These are phyloP conservation scores for Rallus crepitans DNA, from an alignment of 2,797 vertebrate genomes.

Conservation along the genomic window DNA sequence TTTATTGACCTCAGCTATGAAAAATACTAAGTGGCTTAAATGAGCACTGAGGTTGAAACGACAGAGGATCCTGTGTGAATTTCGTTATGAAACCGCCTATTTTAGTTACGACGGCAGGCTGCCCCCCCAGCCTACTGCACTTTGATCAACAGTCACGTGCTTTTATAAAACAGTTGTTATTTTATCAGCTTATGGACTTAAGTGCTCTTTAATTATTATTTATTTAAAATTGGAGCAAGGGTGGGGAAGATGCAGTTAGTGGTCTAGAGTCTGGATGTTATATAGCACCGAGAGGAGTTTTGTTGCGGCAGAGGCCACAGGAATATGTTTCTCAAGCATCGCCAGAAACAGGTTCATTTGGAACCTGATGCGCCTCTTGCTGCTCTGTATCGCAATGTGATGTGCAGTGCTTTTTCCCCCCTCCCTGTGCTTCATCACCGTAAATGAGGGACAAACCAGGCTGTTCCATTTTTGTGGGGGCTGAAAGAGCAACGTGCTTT, in stretches of 20 bases:
- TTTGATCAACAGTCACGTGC: neutral
- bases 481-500: neutral
- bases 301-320: neutral
- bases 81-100: constrained; percentile 40
- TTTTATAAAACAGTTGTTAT: neutral
- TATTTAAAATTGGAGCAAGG: neutral
- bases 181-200: constrained; percentile 19
- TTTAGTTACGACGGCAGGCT: constrained; percentile 7
- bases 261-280: neutral
- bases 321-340: neutral
- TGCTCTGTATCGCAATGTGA: neutral
- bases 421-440: neutral
- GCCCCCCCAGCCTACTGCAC: neutral
- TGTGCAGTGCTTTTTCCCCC: too few species aligned
- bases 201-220: neutral
- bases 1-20: constrained; percentile 51
- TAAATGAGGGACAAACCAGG: neutral
- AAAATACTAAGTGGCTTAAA: constrained; percentile 68
- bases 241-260: neutral
- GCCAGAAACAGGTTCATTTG: neutral
- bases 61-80: constrained; percentile 41
- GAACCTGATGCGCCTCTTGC: neutral
- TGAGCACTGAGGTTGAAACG: constrained; percentile 40
- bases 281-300: neutral
- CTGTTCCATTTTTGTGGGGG: neutral